phyloP scores from a whole-genome alignment of 2,113 vertebrate species.

The Rhodinocichla rosea region DNA sequence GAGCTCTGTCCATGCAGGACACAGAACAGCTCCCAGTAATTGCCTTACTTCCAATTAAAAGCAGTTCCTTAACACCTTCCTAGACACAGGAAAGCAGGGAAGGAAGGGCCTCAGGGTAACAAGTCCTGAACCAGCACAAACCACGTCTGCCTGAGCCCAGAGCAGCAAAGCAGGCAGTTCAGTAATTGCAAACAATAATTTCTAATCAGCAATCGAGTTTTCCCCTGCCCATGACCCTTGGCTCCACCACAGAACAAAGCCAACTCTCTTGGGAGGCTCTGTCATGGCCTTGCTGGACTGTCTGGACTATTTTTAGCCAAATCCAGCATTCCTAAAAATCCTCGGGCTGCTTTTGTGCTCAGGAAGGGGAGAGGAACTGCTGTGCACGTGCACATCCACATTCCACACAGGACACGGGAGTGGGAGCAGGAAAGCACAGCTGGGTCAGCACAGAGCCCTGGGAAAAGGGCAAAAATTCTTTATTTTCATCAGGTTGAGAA shows the following conservation, averaged over 20 bases:
- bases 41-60: background rate
- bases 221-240: background rate
- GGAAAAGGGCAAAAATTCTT: background rate
- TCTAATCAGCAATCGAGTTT: background rate
- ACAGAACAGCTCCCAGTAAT: background rate
- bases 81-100: background rate
- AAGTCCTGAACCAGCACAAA: background rate
- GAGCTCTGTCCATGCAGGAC: background rate
- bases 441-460: background rate
- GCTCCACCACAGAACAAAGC: background rate
- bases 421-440: background rate
- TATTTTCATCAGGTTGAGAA: background rate
- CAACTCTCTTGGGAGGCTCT: background rate
- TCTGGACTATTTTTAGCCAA: constrained; percentile 9
- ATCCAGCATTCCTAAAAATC: background rate
- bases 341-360: background rate
- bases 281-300: background rate
- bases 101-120: background rate
- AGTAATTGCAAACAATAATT: background rate
- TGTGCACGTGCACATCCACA: background rate
- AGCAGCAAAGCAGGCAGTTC: background rate
- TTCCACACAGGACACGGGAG: background rate
- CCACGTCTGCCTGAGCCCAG: background rate
- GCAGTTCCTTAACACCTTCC: background rate
- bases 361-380: background rate